Base-by-base conservation (phyloP, 2,113 vertebrate species). In the Paralichthys olivaceus region DNA sequence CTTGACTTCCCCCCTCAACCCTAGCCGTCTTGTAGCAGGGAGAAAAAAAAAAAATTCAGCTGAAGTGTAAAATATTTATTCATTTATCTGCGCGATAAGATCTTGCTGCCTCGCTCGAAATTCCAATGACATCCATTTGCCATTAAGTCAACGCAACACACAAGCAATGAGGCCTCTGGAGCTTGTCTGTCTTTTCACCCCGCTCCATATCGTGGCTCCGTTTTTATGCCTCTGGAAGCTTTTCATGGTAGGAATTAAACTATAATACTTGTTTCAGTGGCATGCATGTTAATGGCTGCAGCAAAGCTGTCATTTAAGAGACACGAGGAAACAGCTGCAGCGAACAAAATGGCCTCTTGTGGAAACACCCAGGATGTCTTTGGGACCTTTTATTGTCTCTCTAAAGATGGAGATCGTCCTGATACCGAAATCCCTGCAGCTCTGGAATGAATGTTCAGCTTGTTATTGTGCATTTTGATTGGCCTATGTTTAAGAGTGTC, bases 21-120 rank as follows among this genome's bases (percentile, higher is more conserved):
- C 79, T 58, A 80, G 87, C 84, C 83, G 81, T 84, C 90, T 78
- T 90, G 74, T 84, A 75, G 80, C 67, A 69, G 84, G n/a, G 7
- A 28, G 23, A 57, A 28, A 57, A 20, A 15, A 34, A 40, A 90
- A 86, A 79, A 90, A 89, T 91, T 83, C 74, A 90, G 89, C 89
- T 87, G 82, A 93, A 93, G 89, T 92, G 88, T 93, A 85, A 91
- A 95, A 94, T 94, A 95, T 94, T 94, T 90, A 95, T 94, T 94
- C 92, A 93, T 93, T 95, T 94, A 94, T 93, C 92, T 93, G 83
- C 22, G 43, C 58, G 92, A 93, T 93, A 94, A 93, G 90, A 91
- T 92, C 92, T 90, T 92, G 92, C 93, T 93, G 91, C 89, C 90
- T 93, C 75, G 87, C 89, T 90, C 55, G 53, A 93, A 94, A 92